Conservation (phyloP, 2,888 invertebrate species). For the Drosophila acutilabella region DNA sequence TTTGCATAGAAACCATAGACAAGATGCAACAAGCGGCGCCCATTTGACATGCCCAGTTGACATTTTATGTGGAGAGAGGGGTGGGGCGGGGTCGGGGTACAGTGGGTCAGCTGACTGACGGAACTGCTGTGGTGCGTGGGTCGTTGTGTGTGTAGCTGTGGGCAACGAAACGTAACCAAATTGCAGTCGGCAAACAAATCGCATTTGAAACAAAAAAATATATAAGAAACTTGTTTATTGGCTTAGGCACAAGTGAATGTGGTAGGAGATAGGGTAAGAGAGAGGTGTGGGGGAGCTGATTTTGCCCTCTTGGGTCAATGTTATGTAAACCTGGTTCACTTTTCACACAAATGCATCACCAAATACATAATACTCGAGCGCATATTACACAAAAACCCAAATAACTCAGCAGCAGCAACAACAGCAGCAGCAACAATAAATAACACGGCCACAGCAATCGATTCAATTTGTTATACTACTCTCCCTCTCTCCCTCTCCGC, state of each 20-base stretch:
- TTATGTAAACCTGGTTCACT: constrained; percentile 81
- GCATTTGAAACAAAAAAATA: constrained; percentile 55
- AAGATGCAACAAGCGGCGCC: constrained; percentile 39
- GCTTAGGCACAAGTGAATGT: constrained; percentile 55
- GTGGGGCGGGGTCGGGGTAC: background rate
- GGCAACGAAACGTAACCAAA: constrained; percentile 64
- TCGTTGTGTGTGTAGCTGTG: constrained; percentile 29
- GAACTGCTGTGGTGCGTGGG: constrained; percentile 50
- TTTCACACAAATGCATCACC: constrained; percentile 68
- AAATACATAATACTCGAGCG: constrained; percentile 67
- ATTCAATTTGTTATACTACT: constrained; percentile 66
- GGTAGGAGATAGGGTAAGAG: background rate
- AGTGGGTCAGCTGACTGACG: constrained; percentile 18
- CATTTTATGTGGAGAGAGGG: constrained; percentile 6
- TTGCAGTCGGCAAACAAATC: constrained; percentile 72
- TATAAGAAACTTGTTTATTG: constrained; percentile 75
- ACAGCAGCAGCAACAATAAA: constrained; percentile 55
- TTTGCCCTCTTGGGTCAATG: constrained; percentile 73
- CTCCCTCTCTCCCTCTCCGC: constrained; percentile 16
- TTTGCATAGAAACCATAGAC: constrained; percentile 74
- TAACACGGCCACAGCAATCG: constrained; percentile 73
- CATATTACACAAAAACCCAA: constrained; percentile 79
- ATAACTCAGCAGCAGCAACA: constrained; percentile 67
- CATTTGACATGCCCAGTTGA: constrained; percentile 48
- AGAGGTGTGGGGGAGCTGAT: background rate